Percentiles rank a stretch among this genome's conserved stretches.
phyloP scores from a whole-genome alignment of 2,113 vertebrate genomes.

The Centropus bengalensis region DNA sequence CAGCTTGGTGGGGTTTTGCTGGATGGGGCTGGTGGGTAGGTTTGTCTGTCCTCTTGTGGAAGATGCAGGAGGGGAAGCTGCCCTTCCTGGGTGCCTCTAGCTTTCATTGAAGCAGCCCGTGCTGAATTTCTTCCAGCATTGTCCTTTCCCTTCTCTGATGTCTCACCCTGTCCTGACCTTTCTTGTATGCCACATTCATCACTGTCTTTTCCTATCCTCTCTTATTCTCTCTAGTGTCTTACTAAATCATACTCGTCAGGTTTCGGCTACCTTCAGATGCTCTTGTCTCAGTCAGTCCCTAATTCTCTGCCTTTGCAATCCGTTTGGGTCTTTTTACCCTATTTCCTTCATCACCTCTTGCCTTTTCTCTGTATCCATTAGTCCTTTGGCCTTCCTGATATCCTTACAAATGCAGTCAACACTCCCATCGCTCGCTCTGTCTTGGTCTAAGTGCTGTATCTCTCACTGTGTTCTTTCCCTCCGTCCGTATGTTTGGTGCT shows the following conservation, averaged over 20 bases:
- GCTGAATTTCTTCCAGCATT: background rate
- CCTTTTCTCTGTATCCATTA: background rate
- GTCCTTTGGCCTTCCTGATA: background rate
- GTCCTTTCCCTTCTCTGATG: background rate
- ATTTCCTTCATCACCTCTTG: background rate
- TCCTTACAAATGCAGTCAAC: background rate
- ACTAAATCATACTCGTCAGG: background rate
- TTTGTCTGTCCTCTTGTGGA: background rate
- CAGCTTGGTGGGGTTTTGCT: accelerated
- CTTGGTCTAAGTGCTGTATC: background rate
- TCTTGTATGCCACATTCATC: background rate
- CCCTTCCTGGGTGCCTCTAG: background rate
- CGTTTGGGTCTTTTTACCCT: background rate
- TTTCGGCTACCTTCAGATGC: background rate
- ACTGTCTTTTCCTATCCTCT: background rate
- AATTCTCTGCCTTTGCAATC: background rate
- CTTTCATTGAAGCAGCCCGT: background rate
- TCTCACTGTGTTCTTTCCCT: background rate
- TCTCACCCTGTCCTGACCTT: background rate
- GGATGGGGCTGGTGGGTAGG: too few relatives aligned
- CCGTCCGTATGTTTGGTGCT: background rate
- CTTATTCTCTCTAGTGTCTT: background rate
- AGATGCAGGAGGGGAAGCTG: too few relatives aligned
- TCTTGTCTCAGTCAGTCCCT: background rate
- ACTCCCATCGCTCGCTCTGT: accelerated